phyloP scores from a whole-genome alignment of 2,888 invertebrate species.

The Fissipunctia ypsillon region DNA sequence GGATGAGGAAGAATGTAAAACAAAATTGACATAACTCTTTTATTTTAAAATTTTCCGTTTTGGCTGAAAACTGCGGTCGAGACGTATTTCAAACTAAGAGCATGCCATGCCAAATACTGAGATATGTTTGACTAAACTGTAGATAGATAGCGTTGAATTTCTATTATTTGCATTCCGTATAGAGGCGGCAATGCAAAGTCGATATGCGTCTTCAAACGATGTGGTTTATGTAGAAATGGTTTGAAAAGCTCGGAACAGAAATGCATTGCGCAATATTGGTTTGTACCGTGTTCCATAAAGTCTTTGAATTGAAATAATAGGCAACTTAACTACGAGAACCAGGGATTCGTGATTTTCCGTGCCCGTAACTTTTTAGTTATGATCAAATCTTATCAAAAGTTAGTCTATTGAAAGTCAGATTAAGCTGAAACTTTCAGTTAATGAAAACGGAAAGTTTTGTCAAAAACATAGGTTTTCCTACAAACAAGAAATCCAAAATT shows the following conservation, averaged over 20 bases:
- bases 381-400: not conserved
- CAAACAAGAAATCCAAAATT: not conserved
- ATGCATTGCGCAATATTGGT: constrained; percentile 32
- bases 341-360: not conserved
- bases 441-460: not conserved
- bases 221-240: constrained; percentile 45
- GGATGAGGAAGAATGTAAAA: too few relatives aligned
- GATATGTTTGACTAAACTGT: constrained; percentile 30
- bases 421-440: not conserved
- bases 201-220: constrained; percentile 45
- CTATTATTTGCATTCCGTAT: constrained; percentile 53
- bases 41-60: not conserved
- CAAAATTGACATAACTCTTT: not conserved
- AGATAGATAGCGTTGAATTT: constrained; percentile 40
- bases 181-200: constrained; percentile 39
- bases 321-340: not conserved
- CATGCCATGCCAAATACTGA: constrained; percentile 18
- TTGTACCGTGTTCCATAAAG: not conserved
- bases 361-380: not conserved
- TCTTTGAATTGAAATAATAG: not conserved
- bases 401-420: not conserved
- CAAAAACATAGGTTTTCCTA: not conserved
- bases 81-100: constrained; percentile 12
- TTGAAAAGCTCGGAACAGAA: constrained; percentile 26
- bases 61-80: not conserved